Base-by-base conservation (phyloP, 1,140 invertebrate genomes). In the Epicauta chinensis region DNA sequence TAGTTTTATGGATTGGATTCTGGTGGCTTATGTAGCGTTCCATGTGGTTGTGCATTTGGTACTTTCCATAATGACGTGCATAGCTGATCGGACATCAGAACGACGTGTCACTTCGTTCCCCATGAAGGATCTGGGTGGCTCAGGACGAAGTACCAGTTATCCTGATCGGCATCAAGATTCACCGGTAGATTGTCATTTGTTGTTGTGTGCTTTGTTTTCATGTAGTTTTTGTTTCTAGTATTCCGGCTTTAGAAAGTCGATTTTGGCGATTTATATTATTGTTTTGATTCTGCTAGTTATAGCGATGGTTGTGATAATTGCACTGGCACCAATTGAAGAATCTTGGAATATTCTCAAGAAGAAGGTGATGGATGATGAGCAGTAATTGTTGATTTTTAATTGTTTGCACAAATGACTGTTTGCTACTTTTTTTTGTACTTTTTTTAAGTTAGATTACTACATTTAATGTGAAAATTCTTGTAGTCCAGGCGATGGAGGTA, bases 1-100 rank as follows among this genome's bases (percentile, higher is more conserved):
- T 1, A 77, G 83, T 42, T 92, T 90, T 84, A 80, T 87, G 55
- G 84, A 90, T 53, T 96, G 84, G 79, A 82, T 97, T 38, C 69
- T 97, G 44, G 87, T 88, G 3, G 86, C 83, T 9, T 96, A 87
- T 72, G 91, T 97, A 7, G 82, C 83, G 2, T 89, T 96, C 70
- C 89, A 97, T 71, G 83, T 95, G 23, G 61, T 91, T 15, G 82
- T 89, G 60, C 93, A 97, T 68, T 69, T 97, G n/a, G 77, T 93
- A 43, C 80, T 97, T 34, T 90, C 89, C 61, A 88, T 92, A 79
- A 87, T 81, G 23, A 82, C 82, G 42, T 88, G 84, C 65, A 76
- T 81, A 7, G 84, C 85, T 34, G 87, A 89, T 59, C 79, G 78
- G 50, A 81, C 84, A 38, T 77, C 76, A 54, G 81, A 78, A 58